phyloP scores from a whole-genome alignment of 2,888 invertebrate species.

The Xanthorhoe designata region DNA sequence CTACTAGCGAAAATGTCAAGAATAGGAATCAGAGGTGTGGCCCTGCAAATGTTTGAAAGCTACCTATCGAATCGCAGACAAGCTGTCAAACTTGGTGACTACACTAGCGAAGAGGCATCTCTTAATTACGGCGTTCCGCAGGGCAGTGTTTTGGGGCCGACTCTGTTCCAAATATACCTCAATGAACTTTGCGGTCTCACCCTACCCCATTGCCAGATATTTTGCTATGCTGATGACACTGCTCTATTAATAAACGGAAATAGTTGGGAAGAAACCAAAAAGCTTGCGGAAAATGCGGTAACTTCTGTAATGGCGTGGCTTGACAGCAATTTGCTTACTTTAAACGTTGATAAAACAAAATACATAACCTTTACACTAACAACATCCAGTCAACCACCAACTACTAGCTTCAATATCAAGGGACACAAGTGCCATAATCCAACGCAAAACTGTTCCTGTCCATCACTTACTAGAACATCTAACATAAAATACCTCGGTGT shows the following conservation, averaged over 20 bases:
- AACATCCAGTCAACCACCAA: not conserved
- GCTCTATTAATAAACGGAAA: not conserved
- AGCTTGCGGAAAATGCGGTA: not conserved
- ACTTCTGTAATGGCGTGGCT: not conserved
- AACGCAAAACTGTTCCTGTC: not conserved
- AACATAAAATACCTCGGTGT: not conserved
- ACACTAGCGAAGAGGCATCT: not conserved
- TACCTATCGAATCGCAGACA: constrained; percentile 5
- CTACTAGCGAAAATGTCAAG: not conserved
- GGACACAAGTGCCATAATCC: not conserved
- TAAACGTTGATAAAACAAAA: constrained; percentile 4
- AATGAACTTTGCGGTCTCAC: constrained; percentile 1
- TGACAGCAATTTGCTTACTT: not conserved
- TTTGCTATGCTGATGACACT: constrained; percentile 11
- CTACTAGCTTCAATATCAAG: not conserved
- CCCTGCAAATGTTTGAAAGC: not conserved
- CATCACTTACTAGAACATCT: not conserved
- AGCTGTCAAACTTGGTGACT: not conserved
- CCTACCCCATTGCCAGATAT: not conserved
- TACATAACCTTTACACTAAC: not conserved
- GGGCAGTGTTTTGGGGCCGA: constrained; percentile 2
- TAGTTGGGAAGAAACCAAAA: not conserved
- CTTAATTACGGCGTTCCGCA: constrained; percentile 7
- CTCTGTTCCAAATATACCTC: constrained; percentile 5
- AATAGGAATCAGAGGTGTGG: not conserved